Percentiles rank a stretch among this genome's conserved stretches.
Evolutionary conservation across 2,797 vertebrate genomes (phyloP).

Genomic region (Sciurus vulgaris): DNA sequence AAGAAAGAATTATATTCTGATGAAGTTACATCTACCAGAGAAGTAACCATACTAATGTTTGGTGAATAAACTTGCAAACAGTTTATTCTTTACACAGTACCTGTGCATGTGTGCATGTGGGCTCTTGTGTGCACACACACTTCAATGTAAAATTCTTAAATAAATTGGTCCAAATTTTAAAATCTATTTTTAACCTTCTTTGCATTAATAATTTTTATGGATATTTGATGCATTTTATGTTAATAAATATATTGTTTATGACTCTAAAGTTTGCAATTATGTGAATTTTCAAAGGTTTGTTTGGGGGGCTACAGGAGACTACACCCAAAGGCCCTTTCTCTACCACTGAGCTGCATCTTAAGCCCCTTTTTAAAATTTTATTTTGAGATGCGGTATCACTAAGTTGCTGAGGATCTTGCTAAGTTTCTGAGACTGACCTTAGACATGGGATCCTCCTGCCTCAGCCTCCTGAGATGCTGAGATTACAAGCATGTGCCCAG

Average conservation of each 20-base stretch:
- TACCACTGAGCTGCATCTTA: no score
- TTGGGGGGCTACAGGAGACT: no score
- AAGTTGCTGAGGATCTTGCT: no score
- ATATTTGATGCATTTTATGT: background rate
- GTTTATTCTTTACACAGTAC: background rate
- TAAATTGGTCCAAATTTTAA: background rate
- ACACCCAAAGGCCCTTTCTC: no score
- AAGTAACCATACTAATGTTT: conserved; percentile 3
- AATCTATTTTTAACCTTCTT: background rate
- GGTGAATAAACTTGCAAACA: background rate
- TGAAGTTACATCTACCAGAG: background rate
- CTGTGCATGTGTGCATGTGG: no score
- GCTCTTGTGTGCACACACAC: background rate
- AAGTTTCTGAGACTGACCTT: no score
- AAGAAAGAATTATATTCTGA: background rate
- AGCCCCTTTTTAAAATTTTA: no score
- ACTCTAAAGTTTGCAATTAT: background rate
- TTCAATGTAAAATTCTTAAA: conserved; percentile 8
- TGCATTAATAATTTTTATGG: conserved; percentile 4
- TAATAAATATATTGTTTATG: conserved; percentile 19
- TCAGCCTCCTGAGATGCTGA: no score
- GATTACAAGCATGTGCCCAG: no score
- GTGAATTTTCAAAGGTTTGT: no score
- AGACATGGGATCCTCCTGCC: no score
- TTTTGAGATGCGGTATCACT: no score